Evolutionary conservation across 2,888 invertebrate species (phyloP).

Genomic region (Cheilosia grossa): DNA sequence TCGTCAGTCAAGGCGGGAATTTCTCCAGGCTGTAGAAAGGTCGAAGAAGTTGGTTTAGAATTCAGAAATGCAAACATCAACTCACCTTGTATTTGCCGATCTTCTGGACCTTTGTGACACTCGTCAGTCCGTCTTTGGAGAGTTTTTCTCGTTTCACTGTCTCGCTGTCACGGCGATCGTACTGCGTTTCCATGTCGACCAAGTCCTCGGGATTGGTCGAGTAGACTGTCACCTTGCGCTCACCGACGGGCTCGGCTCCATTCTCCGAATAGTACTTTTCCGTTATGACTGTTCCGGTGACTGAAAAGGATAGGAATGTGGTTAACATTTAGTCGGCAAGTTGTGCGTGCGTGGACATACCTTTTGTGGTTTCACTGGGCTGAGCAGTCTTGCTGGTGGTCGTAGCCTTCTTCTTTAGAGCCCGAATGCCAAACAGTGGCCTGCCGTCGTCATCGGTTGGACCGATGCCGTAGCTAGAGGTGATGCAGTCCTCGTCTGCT

Average conservation of each 20-base stretch:
- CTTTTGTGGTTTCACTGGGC: conserved; percentile 87
- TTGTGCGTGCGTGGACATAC: conserved; percentile 81
- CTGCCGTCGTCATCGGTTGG: conserved; percentile 91
- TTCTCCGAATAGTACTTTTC: conserved; percentile 88
- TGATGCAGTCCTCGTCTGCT: conserved; percentile 87
- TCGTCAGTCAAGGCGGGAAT: conserved; percentile 52
- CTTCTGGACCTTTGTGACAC: conserved; percentile 78
- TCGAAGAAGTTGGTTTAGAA: no score
- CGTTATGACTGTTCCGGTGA: conserved; percentile 89
- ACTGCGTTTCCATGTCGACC: conserved; percentile 75
- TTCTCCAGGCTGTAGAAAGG: conserved; percentile 38
- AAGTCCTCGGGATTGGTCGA: conserved; percentile 86
- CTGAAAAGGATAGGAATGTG: conserved; percentile 81
- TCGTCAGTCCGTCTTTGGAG: conserved; percentile 84
- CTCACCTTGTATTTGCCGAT: conserved; percentile 76
- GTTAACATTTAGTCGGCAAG: neutral
- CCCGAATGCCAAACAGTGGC: conserved; percentile 91
- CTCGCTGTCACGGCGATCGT: conserved; percentile 75
- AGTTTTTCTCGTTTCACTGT: conserved; percentile 83
- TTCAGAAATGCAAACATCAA: neutral
- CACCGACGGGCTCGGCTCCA: conserved; percentile 88
- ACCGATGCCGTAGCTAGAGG: conserved; percentile 92
- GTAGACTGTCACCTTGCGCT: conserved; percentile 88
- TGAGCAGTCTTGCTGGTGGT: conserved; percentile 79
- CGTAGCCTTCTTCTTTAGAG: conserved; percentile 85